A percentile compares a stretch with the other conserved stretches of the same genome.
These are phyloP conservation scores for Halcyon chelicuti DNA, from an alignment of 2,797 vertebrate genomes.

Conservation along the genomic window DNA sequence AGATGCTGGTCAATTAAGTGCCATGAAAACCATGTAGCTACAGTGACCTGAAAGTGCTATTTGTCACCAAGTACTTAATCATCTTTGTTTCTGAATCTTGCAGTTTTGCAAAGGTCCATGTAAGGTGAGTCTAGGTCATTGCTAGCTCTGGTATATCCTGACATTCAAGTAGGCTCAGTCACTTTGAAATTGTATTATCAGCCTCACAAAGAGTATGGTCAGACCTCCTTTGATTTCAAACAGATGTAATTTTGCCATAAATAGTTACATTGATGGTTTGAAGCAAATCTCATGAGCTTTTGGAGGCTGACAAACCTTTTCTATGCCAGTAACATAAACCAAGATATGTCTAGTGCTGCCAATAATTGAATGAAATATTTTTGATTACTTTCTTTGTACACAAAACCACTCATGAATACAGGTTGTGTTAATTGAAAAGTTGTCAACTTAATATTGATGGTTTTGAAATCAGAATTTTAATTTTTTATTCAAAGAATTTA, in stretches of 20 bases:
- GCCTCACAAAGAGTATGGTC: background rate
- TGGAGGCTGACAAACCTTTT: background rate
- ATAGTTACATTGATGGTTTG: background rate
- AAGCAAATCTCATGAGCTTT: background rate
- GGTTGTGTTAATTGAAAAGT: background rate
- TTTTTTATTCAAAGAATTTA: background rate
- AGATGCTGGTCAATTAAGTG: background rate
- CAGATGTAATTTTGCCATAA: background rate
- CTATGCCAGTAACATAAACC: background rate
- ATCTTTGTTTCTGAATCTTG: background rate
- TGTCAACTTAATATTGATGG: background rate
- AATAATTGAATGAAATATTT: background rate
- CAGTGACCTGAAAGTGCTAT: background rate
- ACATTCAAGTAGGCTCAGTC: background rate
- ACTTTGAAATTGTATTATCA: background rate
- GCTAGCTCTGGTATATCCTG: background rate
- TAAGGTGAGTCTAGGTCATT: background rate
- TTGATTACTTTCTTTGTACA: background rate
- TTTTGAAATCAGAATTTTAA: background rate
- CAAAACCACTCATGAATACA: background rate
- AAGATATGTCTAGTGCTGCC: background rate
- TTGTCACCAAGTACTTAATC: background rate
- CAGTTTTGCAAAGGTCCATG: background rate
- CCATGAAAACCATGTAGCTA: background rate
- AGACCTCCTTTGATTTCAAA: background rate